Base-by-base conservation (phyloP, 2,113 vertebrate species). In the Mixornis gularis region DNA sequence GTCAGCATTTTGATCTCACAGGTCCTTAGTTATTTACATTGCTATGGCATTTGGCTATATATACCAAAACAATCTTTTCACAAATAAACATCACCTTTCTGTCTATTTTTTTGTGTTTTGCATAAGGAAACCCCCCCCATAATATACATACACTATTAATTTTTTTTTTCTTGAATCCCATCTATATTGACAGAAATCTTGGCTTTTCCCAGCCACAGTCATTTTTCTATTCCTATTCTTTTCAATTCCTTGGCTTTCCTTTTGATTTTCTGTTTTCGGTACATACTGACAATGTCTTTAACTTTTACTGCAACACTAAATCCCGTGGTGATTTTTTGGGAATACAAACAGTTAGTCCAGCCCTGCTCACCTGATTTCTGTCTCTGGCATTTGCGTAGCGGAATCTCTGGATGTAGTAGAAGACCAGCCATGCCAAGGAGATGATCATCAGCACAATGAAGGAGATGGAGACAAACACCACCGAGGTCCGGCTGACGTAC, bases 361-460 rank as follows among this genome's bases (percentile, higher is more conserved):
- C 25, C 26, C 65, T 46, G 76, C 98, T 94, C 97, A 99, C 99
- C 99, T 99, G 99, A 95, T 99, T 99, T 81, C 99, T 98, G 96
- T 99, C 99, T 53, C 99, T 98, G 87, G 99, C 99, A 46, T 99
- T 99, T 18, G 99, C 99, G 30, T 99, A 99, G 93, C 99, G 98
- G 94, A 99, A 99, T 68, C 99, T 97, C 98, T 99, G 99, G 97
- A 99, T 99, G 89, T 99, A 99, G 96, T 99, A 99, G 97, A 99
- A 99, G 97, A 99, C 98, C 51, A 99, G 98, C 99, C 99, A 99
- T 0, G 99, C 99, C 71, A 99, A 97, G 2, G 99, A 99, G 97
- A 99, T 99, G 97, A 99, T 99, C 99, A 99, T 99, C 94, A 99
- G 97, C 73, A 99, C 98, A 76, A 99, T 99, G 98, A 99, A 99